Conservation (phyloP, 2,797 vertebrate species). For the Falco concolor region DNA sequence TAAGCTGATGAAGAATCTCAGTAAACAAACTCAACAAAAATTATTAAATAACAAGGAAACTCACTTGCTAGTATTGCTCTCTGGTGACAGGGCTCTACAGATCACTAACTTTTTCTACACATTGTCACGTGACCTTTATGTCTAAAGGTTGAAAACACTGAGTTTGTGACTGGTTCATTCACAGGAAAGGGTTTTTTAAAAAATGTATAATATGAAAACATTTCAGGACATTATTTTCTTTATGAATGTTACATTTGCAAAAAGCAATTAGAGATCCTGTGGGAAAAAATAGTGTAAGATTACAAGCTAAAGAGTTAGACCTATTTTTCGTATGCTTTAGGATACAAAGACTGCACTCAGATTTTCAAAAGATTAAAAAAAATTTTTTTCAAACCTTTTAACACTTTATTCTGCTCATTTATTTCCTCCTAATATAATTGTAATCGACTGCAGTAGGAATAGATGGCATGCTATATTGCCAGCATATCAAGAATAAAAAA, state of each 20-base stretch:
- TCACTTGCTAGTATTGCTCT: not conserved
- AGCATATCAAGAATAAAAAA: not conserved
- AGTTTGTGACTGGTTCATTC: not conserved
- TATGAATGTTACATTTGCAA: not conserved
- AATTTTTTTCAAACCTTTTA: not conserved
- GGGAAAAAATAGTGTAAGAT: not conserved
- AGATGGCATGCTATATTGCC: not conserved
- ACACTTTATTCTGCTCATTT: not conserved
- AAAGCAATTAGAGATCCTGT: not conserved
- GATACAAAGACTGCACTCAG: not conserved
- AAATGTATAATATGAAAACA: not conserved
- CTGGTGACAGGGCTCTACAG: not conserved
- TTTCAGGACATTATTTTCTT: not conserved
- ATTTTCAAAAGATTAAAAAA: too few relatives aligned
- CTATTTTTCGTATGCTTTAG: not conserved
- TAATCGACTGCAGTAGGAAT: not conserved
- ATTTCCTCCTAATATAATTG: not conserved
- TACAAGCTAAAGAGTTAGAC: not conserved
- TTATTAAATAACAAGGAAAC: not conserved
- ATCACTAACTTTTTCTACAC: not conserved
- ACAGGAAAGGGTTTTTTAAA: not conserved
- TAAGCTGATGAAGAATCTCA: constrained; percentile 27
- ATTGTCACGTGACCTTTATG: not conserved
- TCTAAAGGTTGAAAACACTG: not conserved
- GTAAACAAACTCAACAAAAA: constrained; percentile 6